These are phyloP conservation scores for Carassius gibelio DNA, from an alignment of 2,113 vertebrate species.

Conservation along the genomic window DNA sequence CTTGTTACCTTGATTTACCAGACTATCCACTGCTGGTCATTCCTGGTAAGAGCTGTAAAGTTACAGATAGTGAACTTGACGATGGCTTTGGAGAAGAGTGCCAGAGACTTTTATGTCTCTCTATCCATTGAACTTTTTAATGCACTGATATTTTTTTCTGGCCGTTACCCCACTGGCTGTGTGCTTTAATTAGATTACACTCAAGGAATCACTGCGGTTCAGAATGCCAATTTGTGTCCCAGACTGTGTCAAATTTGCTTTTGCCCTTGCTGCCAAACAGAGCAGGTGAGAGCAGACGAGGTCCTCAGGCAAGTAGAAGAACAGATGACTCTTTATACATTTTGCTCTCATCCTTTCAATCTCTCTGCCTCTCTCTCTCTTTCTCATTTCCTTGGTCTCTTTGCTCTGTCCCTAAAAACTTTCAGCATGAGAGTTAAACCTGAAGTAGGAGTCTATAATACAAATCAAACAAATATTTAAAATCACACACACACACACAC, in stretches of 20 bases:
- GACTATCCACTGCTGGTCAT: slow-evolving; percentile 63
- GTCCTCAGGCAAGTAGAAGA: slow-evolving; percentile 67
- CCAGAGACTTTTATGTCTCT: slow-evolving; percentile 72
- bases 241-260: slow-evolving; percentile 74
- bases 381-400: slow-evolving; percentile 41
- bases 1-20: slow-evolving; percentile 51
- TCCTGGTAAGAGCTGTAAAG: slow-evolving; percentile 64
- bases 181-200: slow-evolving; percentile 76
- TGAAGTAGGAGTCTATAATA: slow-evolving; percentile 51
- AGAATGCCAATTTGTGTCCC: slow-evolving; percentile 73
- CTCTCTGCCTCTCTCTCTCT: slow-evolving; percentile 31
- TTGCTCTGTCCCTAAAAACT: slow-evolving; percentile 10
- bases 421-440: slow-evolving; percentile 60
- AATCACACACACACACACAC: too few relatives aligned
- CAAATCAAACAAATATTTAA: slow-evolving; percentile 13
- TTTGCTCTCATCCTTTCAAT: slow-evolving; percentile 46
- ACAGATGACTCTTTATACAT: slow-evolving; percentile 55
- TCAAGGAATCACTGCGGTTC: slow-evolving; percentile 67
- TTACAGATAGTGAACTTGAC: slow-evolving; percentile 57
- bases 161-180: slow-evolving; percentile 66
- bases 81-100: slow-evolving; percentile 57
- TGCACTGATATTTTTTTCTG: slow-evolving; percentile 63
- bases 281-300: slow-evolving; percentile 69
- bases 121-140: slow-evolving; percentile 71
- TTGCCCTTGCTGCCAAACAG: slow-evolving; percentile 67